Percentiles rank a stretch among this genome's conserved stretches.
phyloP scores from a whole-genome alignment of 2,113 vertebrate species.

The Pseudopipra pipra region DNA sequence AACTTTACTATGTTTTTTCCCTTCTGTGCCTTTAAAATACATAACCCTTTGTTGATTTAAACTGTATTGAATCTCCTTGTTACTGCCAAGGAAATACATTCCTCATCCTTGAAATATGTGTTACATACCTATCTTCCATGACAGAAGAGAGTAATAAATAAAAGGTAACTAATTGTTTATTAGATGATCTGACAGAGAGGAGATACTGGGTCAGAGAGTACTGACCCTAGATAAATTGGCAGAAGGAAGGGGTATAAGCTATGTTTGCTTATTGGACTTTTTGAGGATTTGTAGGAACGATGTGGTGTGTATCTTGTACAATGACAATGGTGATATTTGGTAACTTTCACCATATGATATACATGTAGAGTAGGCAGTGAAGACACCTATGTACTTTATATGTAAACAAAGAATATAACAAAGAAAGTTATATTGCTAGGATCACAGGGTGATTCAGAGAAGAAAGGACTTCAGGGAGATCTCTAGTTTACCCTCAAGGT shows the following conservation, averaged over 20 bases:
- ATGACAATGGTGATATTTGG: neutral
- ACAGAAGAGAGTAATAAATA: neutral
- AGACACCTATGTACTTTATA: neutral
- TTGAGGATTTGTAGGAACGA: neutral
- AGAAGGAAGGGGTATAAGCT: neutral
- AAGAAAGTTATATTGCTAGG: neutral
- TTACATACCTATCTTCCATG: neutral
- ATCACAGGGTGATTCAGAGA: neutral
- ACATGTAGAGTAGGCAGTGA: neutral
- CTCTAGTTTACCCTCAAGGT: neutral
- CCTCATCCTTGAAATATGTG: constrained; percentile 3
- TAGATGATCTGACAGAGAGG: neutral
- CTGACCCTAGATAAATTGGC: neutral
- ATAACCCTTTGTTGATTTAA: neutral
- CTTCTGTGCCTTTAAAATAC: neutral
- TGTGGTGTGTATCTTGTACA: neutral
- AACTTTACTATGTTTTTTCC: neutral
- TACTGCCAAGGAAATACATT: neutral
- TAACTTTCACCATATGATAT: neutral
- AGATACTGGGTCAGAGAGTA: neutral
- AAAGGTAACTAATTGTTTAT: constrained; percentile 13
- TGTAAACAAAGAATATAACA: neutral
- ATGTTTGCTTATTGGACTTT: neutral
- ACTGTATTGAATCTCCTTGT: neutral
- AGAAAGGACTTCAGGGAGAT: neutral